phyloP scores from a whole-genome alignment of 35 echinoderm and acorn worm genomes.

The Nesometra sesokonis region DNA sequence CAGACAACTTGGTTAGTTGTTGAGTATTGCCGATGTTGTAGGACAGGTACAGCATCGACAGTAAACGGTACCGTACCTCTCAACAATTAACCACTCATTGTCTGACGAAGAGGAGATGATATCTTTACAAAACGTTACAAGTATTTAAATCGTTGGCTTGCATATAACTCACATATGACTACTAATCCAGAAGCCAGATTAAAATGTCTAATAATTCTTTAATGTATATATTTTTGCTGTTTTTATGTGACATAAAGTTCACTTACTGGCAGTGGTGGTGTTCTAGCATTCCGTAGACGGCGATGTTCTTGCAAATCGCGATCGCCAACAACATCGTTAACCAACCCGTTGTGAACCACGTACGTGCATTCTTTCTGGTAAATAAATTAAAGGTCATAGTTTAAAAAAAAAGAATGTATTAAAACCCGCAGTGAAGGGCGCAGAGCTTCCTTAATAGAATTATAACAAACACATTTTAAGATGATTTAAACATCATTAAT shows the following conservation, averaged over 20 bases:
- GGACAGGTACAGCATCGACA: too few relatives aligned
- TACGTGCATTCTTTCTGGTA: constrained; percentile 74
- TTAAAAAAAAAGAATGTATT: too few relatives aligned
- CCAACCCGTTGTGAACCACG: constrained; percentile 87
- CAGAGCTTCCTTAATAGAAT: too few relatives aligned
- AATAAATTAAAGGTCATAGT: too few relatives aligned
- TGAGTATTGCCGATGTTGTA: too few relatives aligned
- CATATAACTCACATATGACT: background rate
- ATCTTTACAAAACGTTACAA: background rate
- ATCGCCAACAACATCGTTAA: constrained; percentile 71
- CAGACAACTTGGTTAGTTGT: too few relatives aligned
- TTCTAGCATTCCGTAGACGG: constrained; percentile 82
- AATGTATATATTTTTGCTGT: background rate
- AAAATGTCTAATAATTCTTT: background rate
- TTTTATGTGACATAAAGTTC: background rate
- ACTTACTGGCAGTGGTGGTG: constrained; percentile 84
- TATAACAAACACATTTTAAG: too few relatives aligned
- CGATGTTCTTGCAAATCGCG: constrained; percentile 59
- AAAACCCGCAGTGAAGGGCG: too few relatives aligned
- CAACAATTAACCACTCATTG: too few relatives aligned
- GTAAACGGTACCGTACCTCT: too few relatives aligned
- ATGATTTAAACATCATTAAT: too few relatives aligned
- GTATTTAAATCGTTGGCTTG: background rate
- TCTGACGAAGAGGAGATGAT: too few relatives aligned
- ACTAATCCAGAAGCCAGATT: background rate